Conservation (phyloP, 1,140 invertebrate species). For the Bradysia coprophila region DNA sequence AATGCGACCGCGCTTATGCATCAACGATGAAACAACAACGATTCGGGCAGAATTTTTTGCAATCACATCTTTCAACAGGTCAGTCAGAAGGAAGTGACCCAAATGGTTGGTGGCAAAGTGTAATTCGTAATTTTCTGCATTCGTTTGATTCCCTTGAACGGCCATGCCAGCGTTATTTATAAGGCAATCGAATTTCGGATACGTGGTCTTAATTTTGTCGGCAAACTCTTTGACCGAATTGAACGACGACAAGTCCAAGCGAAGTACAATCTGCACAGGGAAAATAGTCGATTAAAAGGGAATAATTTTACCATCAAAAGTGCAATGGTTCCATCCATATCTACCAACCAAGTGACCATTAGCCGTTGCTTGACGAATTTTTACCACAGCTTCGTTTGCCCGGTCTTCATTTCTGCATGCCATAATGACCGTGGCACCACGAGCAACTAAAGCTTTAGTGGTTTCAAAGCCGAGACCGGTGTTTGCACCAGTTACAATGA, state of each 20-base stretch:
- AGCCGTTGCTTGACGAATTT: constrained; percentile 34
- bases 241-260: constrained; percentile 43
- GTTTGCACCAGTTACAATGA: constrained; percentile 63
- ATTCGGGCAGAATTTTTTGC: constrained; percentile 39
- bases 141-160: constrained; percentile 32
- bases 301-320: no score
- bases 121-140: constrained; percentile 67
- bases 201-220: constrained; percentile 31
- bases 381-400: constrained; percentile 33
- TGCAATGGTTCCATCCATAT: no score
- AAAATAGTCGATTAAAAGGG: no score
- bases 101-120: constrained; percentile 66
- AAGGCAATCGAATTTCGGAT: constrained; percentile 44
- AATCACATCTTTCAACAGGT: constrained; percentile 49
- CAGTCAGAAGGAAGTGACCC: constrained; percentile 70
- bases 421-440: constrained; percentile 51
- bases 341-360: constrained; percentile 37
- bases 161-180: constrained; percentile 61
- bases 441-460: constrained; percentile 38
- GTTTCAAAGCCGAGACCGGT: constrained; percentile 64
- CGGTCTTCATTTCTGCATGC: constrained; percentile 45
- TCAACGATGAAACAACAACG: constrained; percentile 29
- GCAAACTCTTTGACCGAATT: constrained; percentile 39
- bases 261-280: constrained; percentile 40
- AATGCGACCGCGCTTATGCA: constrained; percentile 31